Evolutionary conservation across 2,888 invertebrate species (phyloP), one percentile per base, ranked within the genome.

Genomic region (Pristionchus entomophagus): DNA sequence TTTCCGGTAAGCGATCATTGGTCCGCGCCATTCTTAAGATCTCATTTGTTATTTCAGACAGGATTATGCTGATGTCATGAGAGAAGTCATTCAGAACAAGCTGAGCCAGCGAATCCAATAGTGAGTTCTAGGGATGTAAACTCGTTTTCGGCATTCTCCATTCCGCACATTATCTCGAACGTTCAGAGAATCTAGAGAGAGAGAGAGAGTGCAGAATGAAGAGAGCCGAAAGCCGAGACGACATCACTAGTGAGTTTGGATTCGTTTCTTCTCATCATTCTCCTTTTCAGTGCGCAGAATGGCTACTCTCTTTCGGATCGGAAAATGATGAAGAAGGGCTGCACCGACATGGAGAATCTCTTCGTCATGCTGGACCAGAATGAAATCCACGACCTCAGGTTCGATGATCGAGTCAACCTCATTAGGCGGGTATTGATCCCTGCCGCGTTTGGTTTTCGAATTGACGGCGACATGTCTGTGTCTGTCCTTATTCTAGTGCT

Each of bases 61-160:
- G 29, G 84, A 84, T 22, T 84, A 29, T 19, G 22, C 65, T 32
- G 84, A 84, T 49, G 69, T 84, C 8, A 84, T 51, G 51, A 51
- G 78, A 14, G 78, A 80, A 22, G 53, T 32, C 8, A 49, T 80
- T 26, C 78, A 80, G 53, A 22, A 51, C 22, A 19, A 80, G 22
- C 78, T 80, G 32, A 19, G 32, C 78, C 10, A 80, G 49, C 17
- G 49, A 0, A 51, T 80, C 19, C 49, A 80, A 22, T 32, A 51
- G 78, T 80, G 51, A 73, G 73, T 73, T 41, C n/a, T 10, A 19
- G n/a, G n/a, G n/a, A n/a, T n/a, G n/a, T n/a, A n/a, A n/a, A n/a
- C n/a, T n/a, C n/a, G 29, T 12, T 65, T 35, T 14, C 35, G 32
- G 29, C 32, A 3, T 1, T 32, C 19, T n/a, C 19, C 32, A 65